A percentile compares a stretch with the other conserved stretches of the same genome.
These are phyloP conservation scores for Tanaodytes sp. DNA, from an alignment of 2,888 invertebrate species.

Conservation along the genomic window DNA sequence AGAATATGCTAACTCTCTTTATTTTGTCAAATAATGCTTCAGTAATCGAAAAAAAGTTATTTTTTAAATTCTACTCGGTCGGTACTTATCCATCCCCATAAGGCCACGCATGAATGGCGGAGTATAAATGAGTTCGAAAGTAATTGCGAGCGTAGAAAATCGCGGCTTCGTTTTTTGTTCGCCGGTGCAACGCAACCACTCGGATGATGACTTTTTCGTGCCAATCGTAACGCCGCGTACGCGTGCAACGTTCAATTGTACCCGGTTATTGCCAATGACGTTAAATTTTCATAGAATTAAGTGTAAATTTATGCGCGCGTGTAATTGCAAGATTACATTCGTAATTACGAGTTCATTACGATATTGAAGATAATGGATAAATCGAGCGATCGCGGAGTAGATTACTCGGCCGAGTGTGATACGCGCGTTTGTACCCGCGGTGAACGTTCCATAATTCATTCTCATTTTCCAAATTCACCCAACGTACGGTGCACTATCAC, in stretches of 20 bases:
- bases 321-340: slow-evolving; percentile 39
- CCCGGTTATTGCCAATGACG: slow-evolving; percentile 10
- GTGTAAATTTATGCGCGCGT: slow-evolving; percentile 27
- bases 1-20: no score
- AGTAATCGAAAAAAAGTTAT: no score
- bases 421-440: slow-evolving; percentile 15
- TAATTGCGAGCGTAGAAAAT: no score
- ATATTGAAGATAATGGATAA: slow-evolving; percentile 40
- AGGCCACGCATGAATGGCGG: no score
- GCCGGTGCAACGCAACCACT: no score
- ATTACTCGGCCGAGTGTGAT: slow-evolving; percentile 31
- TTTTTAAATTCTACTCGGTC: no score
- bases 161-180: no score
- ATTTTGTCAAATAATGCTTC: no score
- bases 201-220: no score
- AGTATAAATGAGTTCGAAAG: no score
- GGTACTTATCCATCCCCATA: no score
- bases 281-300: slow-evolving; percentile 25
- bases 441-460: slow-evolving; percentile 49
- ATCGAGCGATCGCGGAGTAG: slow-evolving; percentile 33
- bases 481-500: slow-evolving; percentile 48
- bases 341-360: slow-evolving; percentile 46
- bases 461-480: slow-evolving; percentile 47
- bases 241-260: neutral
- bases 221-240: no score